Conservation (phyloP, 2,797 vertebrate genomes). For the Pseudochirops corinnae region DNA sequence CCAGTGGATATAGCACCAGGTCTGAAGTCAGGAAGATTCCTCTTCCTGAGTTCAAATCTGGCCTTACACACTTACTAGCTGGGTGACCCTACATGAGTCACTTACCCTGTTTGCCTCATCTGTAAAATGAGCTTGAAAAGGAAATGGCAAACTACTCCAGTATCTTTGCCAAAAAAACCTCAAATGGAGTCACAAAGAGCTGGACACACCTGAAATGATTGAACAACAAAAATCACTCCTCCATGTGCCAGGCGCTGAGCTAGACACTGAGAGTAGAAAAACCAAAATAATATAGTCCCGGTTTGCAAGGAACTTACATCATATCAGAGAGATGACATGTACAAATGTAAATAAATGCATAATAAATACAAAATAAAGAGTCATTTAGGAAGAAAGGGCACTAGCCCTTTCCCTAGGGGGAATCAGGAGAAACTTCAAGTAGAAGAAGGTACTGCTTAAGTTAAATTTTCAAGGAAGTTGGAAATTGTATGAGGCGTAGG, state of each 20-base stretch:
- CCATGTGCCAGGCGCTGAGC: not conserved
- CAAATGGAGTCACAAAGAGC: not conserved
- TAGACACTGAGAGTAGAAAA: not conserved
- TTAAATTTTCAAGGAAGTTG: not conserved
- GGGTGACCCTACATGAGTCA: not conserved
- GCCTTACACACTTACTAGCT: not conserved
- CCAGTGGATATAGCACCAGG: not conserved
- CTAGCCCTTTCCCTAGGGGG: not conserved
- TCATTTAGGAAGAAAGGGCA: not conserved
- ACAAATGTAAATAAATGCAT: not conserved
- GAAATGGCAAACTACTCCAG: not conserved
- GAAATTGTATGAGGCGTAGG: not conserved
- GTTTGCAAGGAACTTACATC: not conserved
- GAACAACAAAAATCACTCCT: not conserved
- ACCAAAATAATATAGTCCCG: not conserved
- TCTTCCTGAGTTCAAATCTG: not conserved
- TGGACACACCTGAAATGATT: not conserved
- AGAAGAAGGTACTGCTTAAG: not conserved
- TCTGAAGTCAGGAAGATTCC: not conserved
- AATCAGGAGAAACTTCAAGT: not conserved
- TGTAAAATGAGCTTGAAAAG: not conserved
- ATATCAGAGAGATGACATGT: not conserved
- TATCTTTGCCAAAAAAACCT: not conserved
- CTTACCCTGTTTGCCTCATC: not conserved
- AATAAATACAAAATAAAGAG: not conserved